phyloP scores from a whole-genome alignment of 1,140 invertebrate genomes.

The Catajapyx aquilonaris region DNA sequence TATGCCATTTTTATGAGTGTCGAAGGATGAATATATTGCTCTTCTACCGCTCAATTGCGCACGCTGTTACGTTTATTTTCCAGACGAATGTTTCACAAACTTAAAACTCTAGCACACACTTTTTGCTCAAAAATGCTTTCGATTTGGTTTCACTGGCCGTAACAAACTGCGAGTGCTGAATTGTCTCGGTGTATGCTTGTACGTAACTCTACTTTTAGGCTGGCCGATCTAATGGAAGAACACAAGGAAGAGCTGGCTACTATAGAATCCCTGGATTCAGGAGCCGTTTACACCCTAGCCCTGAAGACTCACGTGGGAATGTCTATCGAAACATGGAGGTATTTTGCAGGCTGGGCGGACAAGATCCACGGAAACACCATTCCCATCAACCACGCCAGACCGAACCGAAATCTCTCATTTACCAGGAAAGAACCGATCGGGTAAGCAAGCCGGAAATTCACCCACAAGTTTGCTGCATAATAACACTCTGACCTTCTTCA shows the following conservation, averaged over 20 bases:
- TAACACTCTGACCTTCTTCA: conserved; percentile 9
- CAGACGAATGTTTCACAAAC: no score
- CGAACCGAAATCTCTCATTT: conserved; percentile 70
- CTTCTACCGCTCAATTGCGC: no score
- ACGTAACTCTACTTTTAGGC: conserved; percentile 30
- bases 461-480: background rate
- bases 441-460: conserved; percentile 17
- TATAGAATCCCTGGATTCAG: conserved; percentile 76
- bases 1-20: no score
- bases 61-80: no score
- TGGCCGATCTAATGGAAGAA: conserved; percentile 83
- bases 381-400: conserved; percentile 49
- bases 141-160: no score
- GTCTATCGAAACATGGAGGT: conserved; percentile 81
- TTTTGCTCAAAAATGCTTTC: no score
- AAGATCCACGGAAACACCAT: conserved; percentile 33
- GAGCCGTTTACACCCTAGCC: conserved; percentile 85
- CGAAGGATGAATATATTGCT: no score
- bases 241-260: conserved; percentile 87
- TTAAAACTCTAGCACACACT: no score
- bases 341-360: conserved; percentile 44
- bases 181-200: no score
- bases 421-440: conserved; percentile 78
- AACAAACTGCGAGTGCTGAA: no score
- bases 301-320: conserved; percentile 86